Conservation (phyloP, 2,113 vertebrate species). For the Serinus canaria region DNA sequence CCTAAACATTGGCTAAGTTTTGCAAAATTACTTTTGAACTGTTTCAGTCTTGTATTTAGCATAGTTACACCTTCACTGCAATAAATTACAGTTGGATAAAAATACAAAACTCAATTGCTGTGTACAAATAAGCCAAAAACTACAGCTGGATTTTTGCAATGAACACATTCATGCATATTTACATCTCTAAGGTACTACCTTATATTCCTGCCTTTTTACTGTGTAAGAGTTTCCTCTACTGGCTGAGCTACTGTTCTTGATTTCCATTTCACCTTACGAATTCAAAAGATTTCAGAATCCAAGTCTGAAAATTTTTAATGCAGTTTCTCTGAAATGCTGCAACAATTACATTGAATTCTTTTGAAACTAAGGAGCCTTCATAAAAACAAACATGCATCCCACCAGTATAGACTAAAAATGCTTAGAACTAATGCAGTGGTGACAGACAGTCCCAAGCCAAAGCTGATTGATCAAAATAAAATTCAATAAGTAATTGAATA, state of each 20-base stretch:
- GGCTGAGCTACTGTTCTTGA: conserved; percentile 12
- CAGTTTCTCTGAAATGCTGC: background rate
- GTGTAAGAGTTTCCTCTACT: conserved; percentile 57
- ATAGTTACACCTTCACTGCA: background rate
- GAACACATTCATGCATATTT: background rate
- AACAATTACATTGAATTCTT: background rate
- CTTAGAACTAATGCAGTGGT: background rate
- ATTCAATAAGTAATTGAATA: background rate
- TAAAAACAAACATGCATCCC: background rate
- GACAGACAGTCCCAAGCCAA: background rate
- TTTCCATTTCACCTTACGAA: background rate
- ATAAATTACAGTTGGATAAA: background rate
- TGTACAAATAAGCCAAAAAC: background rate
- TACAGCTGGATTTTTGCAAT: background rate
- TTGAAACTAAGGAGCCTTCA: background rate
- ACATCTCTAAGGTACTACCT: background rate
- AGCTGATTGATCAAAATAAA: background rate
- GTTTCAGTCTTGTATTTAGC: background rate
- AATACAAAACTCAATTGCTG: background rate
- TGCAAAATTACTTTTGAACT: background rate
- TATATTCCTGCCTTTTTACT: background rate
- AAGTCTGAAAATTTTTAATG: background rate
- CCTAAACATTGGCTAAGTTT: background rate
- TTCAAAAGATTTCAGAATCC: background rate
- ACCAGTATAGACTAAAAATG: background rate